These are phyloP conservation scores for Gymnosoma rotundatum DNA, from an alignment of 2,888 invertebrate genomes.

Conservation along the genomic window DNA sequence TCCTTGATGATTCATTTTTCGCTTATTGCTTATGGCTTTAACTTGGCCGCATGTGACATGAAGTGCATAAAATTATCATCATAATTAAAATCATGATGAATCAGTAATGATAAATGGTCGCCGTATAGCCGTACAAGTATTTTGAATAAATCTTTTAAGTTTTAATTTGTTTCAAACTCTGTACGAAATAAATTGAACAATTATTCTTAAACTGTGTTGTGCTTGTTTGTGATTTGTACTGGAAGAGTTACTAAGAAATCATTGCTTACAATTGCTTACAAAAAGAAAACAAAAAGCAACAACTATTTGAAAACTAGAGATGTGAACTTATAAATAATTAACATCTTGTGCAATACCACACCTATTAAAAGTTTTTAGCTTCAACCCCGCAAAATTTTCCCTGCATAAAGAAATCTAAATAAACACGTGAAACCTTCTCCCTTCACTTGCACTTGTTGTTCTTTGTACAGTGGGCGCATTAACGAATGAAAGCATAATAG, in stretches of 20 bases:
- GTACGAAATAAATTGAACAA: slow-evolving; percentile 57
- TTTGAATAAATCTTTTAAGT: slow-evolving; percentile 58
- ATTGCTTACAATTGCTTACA: slow-evolving; percentile 45
- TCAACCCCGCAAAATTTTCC: slow-evolving; percentile 35
- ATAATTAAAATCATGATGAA: slow-evolving; percentile 57
- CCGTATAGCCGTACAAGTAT: slow-evolving; percentile 54
- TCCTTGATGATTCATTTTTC: slow-evolving; percentile 50
- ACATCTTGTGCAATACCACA: slow-evolving; percentile 53
- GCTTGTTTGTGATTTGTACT: too few species aligned
- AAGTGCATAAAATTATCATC: slow-evolving; percentile 51
- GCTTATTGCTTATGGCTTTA: neutral
- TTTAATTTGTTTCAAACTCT: slow-evolving; percentile 43
- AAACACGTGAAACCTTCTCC: slow-evolving; percentile 23
- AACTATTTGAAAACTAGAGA: neutral
- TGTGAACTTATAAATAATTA: neutral
- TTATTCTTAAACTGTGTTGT: slow-evolving; percentile 35
- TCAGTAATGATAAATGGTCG: slow-evolving; percentile 61
- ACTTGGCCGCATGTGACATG: slow-evolving; percentile 52
- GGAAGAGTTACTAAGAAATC: slow-evolving; percentile 62
- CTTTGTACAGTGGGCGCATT: slow-evolving; percentile 11
- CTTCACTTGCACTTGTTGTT: slow-evolving; percentile 18
- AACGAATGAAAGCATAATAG: too few species aligned
- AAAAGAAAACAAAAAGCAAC: slow-evolving; percentile 4
- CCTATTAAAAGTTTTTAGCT: slow-evolving; percentile 40
- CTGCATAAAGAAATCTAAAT: slow-evolving; percentile 20